Base-by-base conservation (phyloP, 2,113 vertebrate species). In the Setophaga petechia region DNA sequence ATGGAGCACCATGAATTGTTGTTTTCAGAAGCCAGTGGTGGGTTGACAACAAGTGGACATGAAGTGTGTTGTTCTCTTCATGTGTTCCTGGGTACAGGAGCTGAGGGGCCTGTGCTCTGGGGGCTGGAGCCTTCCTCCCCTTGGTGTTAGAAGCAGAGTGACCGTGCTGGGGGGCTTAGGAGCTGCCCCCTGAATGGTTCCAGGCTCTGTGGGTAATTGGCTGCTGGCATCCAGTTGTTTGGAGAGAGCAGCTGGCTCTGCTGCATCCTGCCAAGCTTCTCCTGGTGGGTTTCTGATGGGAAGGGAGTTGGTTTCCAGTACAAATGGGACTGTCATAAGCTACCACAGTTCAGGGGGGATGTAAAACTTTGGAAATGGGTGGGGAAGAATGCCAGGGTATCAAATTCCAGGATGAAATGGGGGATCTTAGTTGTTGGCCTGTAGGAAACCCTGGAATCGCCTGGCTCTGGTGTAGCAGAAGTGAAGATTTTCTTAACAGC, bases 151-250 rank as follows among this genome's bases (percentile, higher is more conserved):
- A 37, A 44, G 58, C 54, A 67, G 57, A 52, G 30, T n/a, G 46
- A 10, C 23, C 0, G 0, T 74, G 37, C 16, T 51, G 46, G 18
- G n/a, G 62, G 33, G 19, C 15, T 47, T 8, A 3, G 41, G 72
- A 61, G 51, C 63, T 84, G 46, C 28, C 15, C 3, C 33, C 43
- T 17, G 19, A 18, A 4, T 33, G 55, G 23, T 24, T 44, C 8
- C 74, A 80, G 23, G 17, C n/a, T 61, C 33, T 57, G 22, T 35
- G 55, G 21, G 3, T 73, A 27, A 61, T 4, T 88, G 55, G 12
- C 41, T 35, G 46, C 16, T 65, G 67, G 20, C 17, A 3, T 81
- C 4, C 6, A 82, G 35, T 46, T 12, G 23, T 20, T 19, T 55
- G 35, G n/a, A 46, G 61, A 78, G 83, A 63, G 61, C 33, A 61